phyloP scores from a whole-genome alignment of 1,140 invertebrate species.

The Ceratosolen solmsi region DNA sequence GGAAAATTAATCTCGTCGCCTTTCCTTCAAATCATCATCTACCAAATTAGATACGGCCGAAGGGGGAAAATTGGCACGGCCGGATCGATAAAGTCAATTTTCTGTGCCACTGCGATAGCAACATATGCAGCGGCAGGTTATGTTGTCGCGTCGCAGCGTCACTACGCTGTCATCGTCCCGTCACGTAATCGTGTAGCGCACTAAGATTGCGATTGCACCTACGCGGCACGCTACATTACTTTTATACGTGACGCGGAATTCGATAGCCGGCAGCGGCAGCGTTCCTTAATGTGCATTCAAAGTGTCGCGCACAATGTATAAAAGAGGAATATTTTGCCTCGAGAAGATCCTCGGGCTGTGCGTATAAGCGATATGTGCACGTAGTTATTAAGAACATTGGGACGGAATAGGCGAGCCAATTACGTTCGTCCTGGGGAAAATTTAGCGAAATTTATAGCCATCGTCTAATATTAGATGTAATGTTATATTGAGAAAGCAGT shows the following conservation, averaged over 20 bases:
- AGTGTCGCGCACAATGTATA: background rate
- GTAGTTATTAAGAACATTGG: too few relatives aligned
- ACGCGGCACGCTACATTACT: background rate
- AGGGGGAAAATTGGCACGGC: background rate
- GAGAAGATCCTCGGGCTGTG: background rate
- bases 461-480: too few relatives aligned
- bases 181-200: background rate
- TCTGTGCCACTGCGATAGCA: background rate
- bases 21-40: background rate
- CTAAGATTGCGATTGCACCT: slow-evolving; percentile 10
- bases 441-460: too few relatives aligned
- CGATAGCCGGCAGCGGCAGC: slow-evolving; percentile 3
- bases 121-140: background rate
- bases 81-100: slow-evolving; percentile 16
- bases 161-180: background rate
- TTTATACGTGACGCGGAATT: slow-evolving; percentile 16
- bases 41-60: slow-evolving; percentile 4
- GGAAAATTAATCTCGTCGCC: background rate
- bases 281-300: background rate
- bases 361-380: too few relatives aligned
- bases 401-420: too few relatives aligned
- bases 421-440: too few relatives aligned
- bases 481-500: too few relatives aligned
- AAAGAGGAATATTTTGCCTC: background rate
- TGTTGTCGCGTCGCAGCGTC: background rate